Evolutionary conservation across 2,797 vertebrate species (phyloP).

Genomic region (Coranthus polyacanthus): DNA sequence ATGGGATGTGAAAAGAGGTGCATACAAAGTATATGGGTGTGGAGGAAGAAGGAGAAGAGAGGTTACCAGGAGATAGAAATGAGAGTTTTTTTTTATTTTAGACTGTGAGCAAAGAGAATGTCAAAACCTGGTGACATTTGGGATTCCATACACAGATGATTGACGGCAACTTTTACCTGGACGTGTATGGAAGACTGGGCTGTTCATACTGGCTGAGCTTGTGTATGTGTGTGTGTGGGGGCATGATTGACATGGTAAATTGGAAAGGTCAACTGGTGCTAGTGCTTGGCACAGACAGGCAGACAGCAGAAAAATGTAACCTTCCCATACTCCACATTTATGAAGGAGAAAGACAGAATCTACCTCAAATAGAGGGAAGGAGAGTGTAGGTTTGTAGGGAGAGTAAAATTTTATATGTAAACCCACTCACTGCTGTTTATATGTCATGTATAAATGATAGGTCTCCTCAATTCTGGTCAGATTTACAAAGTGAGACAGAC

Average conservation of each 20-base stretch:
- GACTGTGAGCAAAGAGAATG: constrained; percentile 52
- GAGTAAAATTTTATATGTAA: constrained; percentile 22
- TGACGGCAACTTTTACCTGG: constrained; percentile 60
- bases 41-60: constrained; percentile 3
- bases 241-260: constrained; percentile 73
- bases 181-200: constrained; percentile 25
- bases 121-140: constrained; percentile 68
- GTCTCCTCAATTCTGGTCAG: constrained; percentile 19
- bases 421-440: constrained; percentile 31
- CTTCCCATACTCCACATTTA: constrained; percentile 47
- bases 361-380: not conserved
- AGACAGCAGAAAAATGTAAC: constrained; percentile 60
- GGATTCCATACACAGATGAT: constrained; percentile 54
- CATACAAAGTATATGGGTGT: constrained; percentile 21
- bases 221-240: constrained; percentile 9
- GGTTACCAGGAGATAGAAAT: not conserved
- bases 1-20: constrained; percentile 7
- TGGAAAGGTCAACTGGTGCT: constrained; percentile 75
- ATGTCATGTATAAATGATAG: constrained; percentile 31
- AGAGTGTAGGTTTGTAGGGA: not conserved
- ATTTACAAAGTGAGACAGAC: constrained; percentile 37
- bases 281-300: constrained; percentile 45
- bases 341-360: constrained; percentile 12
- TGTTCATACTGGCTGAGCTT: constrained; percentile 11
- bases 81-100: constrained; percentile 22